These are phyloP conservation scores for Cactoblastis cactorum DNA, from an alignment of 2,888 invertebrate genomes.

Conservation along the genomic window DNA sequence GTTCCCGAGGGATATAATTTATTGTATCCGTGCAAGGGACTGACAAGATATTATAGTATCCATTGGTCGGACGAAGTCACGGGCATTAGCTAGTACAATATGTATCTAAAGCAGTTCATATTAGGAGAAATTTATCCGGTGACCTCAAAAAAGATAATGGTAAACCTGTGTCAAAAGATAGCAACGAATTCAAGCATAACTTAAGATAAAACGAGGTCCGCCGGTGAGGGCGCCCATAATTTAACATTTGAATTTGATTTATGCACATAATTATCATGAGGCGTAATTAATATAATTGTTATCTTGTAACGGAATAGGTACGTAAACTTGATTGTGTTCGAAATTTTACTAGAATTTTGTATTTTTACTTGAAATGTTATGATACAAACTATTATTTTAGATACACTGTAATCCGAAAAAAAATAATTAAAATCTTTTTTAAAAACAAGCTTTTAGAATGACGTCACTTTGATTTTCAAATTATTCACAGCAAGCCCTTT, in stretches of 20 bases:
- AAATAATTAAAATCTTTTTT: no score
- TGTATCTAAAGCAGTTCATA: background rate
- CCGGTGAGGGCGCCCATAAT: background rate
- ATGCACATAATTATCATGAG: slow-evolving; percentile 3
- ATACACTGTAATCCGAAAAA: no score
- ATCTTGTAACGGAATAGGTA: background rate
- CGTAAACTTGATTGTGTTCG: background rate
- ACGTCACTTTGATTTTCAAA: no score
- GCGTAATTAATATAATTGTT: background rate
- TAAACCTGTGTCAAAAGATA: slow-evolving; percentile 5
- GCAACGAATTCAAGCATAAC: background rate
- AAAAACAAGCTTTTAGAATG: no score
- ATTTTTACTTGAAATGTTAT: background rate
- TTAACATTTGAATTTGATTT: slow-evolving; percentile 4
- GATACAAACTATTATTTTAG: background rate
- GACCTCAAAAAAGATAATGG: background rate
- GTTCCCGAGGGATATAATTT: no score
- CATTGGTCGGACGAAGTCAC: no score
- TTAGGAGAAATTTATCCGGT: background rate
- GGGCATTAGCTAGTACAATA: no score
- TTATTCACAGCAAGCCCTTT: no score
- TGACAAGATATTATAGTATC: no score
- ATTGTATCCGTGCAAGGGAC: background rate
- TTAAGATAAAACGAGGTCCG: background rate
- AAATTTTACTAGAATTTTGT: background rate